These are phyloP conservation scores for Epirrita christyi DNA, from an alignment of 2,888 invertebrate genomes.

Conservation along the genomic window DNA sequence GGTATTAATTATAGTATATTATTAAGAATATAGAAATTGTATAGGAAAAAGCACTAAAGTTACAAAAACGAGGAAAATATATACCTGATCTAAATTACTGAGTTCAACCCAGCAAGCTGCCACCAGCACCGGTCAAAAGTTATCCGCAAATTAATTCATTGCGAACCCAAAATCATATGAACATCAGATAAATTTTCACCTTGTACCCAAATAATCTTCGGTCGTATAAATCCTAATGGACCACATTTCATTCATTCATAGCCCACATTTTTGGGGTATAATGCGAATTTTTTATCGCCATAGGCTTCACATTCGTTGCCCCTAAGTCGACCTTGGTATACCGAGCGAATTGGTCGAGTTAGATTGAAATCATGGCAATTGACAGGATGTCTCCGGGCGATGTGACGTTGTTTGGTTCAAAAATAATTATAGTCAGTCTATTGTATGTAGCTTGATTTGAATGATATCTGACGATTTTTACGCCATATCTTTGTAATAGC, in stretches of 20 bases:
- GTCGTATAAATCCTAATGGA: slow-evolving; percentile 23
- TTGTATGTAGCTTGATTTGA: too few species aligned
- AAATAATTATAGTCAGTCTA: too few species aligned
- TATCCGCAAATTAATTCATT: slow-evolving; percentile 13
- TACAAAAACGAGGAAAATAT: not conserved
- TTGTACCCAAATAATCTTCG: slow-evolving; percentile 19
- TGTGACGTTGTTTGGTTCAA: too few species aligned
- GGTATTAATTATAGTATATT: too few species aligned
- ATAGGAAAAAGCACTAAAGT: not conserved
- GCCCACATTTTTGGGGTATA: slow-evolving; percentile 10
- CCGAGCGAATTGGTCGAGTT: not conserved
- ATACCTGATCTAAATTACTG: not conserved
- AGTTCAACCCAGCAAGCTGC: not conserved
- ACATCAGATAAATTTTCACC: slow-evolving; percentile 15
- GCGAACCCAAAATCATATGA: slow-evolving; percentile 8
- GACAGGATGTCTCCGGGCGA: too few species aligned
- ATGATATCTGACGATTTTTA: too few species aligned
- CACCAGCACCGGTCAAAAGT: not conserved
- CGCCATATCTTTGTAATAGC: too few species aligned
- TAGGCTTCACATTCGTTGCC: not conserved
- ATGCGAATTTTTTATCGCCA: slow-evolving; percentile 9
- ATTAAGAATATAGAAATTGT: too few species aligned
- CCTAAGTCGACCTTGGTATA: not conserved
- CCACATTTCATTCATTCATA: slow-evolving; percentile 24
- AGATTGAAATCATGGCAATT: not conserved